These are phyloP conservation scores for Formica selysi DNA, from an alignment of 1,140 invertebrate species.

Conservation along the genomic window DNA sequence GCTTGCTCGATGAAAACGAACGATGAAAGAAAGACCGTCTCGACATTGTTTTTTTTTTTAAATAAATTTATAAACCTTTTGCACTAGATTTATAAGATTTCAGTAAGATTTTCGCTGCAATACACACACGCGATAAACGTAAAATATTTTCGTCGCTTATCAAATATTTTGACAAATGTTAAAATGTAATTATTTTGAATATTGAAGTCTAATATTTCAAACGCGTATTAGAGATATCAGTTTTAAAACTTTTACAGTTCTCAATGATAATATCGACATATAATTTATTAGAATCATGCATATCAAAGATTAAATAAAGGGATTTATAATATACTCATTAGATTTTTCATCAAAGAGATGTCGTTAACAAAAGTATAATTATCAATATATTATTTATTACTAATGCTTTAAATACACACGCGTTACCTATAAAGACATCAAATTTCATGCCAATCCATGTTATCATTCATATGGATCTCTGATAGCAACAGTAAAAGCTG, in stretches of 20 bases:
- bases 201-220: slow-evolving; percentile 3
- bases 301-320: neutral
- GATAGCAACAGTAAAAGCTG: neutral
- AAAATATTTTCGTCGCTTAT: slow-evolving; percentile 31
- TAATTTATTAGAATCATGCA: neutral
- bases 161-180: slow-evolving; percentile 13
- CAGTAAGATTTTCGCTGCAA: slow-evolving; percentile 3
- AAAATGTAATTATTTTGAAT: slow-evolving; percentile 10
- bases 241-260: neutral
- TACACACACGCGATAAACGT: slow-evolving; percentile 1
- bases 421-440: neutral
- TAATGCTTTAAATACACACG: neutral
- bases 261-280: neutral
- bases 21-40: slow-evolving; percentile 35
- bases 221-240: neutral
- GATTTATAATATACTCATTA: neutral
- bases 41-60: slow-evolving; percentile 30
- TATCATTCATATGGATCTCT: neutral
- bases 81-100: slow-evolving; percentile 40
- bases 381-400: neutral
- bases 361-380: neutral
- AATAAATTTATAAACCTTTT: slow-evolving; percentile 37
- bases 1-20: slow-evolving; percentile 1
- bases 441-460: neutral
- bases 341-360: neutral